Percentiles rank a stretch among this genome's conserved stretches.
Evolutionary conservation across 2,888 invertebrate species (phyloP).

Genomic region (Leptopilina myrica): DNA sequence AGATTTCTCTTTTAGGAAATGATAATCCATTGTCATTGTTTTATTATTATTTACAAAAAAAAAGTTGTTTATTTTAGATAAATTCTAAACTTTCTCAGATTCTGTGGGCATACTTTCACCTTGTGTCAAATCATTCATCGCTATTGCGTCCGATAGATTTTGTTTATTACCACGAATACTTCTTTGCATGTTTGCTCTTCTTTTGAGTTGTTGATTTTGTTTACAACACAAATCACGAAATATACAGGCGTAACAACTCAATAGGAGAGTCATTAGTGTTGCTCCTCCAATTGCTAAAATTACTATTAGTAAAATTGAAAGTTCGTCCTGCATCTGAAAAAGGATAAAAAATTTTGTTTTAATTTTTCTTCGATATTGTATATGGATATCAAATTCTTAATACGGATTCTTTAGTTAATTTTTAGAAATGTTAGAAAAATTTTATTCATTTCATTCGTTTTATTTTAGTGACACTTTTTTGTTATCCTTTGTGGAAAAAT

Average conservation of each 20-base stretch:
- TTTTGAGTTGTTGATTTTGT: constrained; percentile 70
- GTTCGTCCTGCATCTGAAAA: constrained; percentile 78
- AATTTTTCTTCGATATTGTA: too few relatives aligned
- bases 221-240: constrained; percentile 82
- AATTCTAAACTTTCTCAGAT: constrained; percentile 65
- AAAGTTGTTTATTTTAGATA: neutral
- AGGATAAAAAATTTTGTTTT: neutral
- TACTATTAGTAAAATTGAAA: constrained; percentile 80
- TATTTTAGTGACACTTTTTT: neutral
- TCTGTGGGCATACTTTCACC: constrained; percentile 81
- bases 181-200: constrained; percentile 70
- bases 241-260: constrained; percentile 83
- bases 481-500: neutral
- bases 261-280: constrained; percentile 80
- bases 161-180: constrained; percentile 27
- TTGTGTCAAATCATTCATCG: constrained; percentile 81
- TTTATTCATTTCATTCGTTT: neutral
- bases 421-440: too few relatives aligned
- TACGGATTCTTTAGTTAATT: too few relatives aligned
- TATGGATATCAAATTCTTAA: too few relatives aligned
- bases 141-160: constrained; percentile 77
- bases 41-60: neutral
- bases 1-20: neutral
- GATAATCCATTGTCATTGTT: neutral
- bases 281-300: constrained; percentile 81